These are phyloP conservation scores for Poecilia latipinna DNA, from an alignment of 2,113 vertebrate species.

Conservation along the genomic window DNA sequence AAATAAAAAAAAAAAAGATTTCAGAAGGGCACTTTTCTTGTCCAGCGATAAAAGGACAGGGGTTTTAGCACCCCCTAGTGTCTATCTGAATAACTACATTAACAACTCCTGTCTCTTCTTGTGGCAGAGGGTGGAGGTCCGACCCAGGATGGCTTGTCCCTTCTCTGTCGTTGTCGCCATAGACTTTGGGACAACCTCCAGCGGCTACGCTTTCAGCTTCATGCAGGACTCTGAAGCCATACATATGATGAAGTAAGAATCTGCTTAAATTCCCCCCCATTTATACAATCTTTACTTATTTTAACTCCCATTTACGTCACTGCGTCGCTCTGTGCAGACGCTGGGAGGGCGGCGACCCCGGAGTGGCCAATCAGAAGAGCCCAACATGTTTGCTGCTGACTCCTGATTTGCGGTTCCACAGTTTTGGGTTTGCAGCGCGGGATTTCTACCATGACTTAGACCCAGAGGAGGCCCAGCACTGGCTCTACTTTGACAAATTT, in stretches of 20 bases:
- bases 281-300: too few species aligned
- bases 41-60: too few species aligned
- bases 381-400: constrained; percentile 94
- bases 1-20: too few species aligned
- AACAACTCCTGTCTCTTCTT: not conserved
- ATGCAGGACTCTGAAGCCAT: constrained; percentile 90
- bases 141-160: constrained; percentile 67
- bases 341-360: constrained; percentile 96
- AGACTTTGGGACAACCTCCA: constrained; percentile 95
- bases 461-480: constrained; percentile 91
- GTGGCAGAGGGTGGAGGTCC: constrained; percentile 82
- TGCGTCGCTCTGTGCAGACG: constrained; percentile 79
- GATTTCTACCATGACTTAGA: constrained; percentile 96
- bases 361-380: constrained; percentile 97
- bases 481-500: constrained; percentile 98
- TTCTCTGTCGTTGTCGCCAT: constrained; percentile 94
- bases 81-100: too few species aligned
- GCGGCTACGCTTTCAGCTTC: constrained; percentile 97
- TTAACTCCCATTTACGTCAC: too few species aligned
- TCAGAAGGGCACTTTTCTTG: too few species aligned
- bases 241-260: constrained; percentile 94
- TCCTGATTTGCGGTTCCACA: constrained; percentile 91
- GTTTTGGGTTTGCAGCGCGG: constrained; percentile 92
- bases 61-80: too few species aligned
- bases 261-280: not conserved